Base-by-base conservation (phyloP, 2,888 invertebrate genomes). In the Heteromurus nitidus region DNA sequence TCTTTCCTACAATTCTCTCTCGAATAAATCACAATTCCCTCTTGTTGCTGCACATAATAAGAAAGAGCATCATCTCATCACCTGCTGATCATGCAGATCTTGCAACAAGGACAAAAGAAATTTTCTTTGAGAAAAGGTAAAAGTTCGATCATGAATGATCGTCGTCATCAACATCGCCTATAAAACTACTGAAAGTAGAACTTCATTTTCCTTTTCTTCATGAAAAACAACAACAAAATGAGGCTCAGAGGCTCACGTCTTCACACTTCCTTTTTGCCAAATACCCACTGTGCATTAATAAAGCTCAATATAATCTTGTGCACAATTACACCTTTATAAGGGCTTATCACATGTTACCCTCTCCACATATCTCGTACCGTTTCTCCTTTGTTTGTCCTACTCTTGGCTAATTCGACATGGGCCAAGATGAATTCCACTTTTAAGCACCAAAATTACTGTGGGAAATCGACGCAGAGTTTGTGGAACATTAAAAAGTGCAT, bases 111-210 rank as follows among this genome's bases (percentile, higher is more conserved):
- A 44, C 30, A 28, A 20, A 65, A 42, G 24, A 42, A 42, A 44
- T 9, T 36, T 9, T 9, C 5, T 9, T 36, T 9, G 22, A 18
- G 18, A n/a, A 26, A 65, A 65, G 26, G n/a, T 42, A 42, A 42
- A 44, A 76, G 68, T 67, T 20, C 9, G 36, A 65, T 67, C 55
- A 67, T 65, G 42, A 58, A 55, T 30, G 62, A 62, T 31, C 30
- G 31, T 26, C 26, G 28, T 22, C n/a, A 31, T 53, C 44, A 64
- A 28, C 18, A 31, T 58, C 28, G 50, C 20, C 31, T 44, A 76
- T 68, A 68, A 75, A 75, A 65, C 22, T 55, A 13, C 42, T 44
- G 31, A 75, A 67, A 75, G 67, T 68, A 30, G 58, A 76, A 58
- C 64, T 74, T 18, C 44, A 68, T 67, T 58, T 47, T 74, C 55